Evolutionary conservation across 2,888 invertebrate genomes (phyloP), one percentile per base, ranked within the genome.

Genomic region (Hololepta plana): DNA sequence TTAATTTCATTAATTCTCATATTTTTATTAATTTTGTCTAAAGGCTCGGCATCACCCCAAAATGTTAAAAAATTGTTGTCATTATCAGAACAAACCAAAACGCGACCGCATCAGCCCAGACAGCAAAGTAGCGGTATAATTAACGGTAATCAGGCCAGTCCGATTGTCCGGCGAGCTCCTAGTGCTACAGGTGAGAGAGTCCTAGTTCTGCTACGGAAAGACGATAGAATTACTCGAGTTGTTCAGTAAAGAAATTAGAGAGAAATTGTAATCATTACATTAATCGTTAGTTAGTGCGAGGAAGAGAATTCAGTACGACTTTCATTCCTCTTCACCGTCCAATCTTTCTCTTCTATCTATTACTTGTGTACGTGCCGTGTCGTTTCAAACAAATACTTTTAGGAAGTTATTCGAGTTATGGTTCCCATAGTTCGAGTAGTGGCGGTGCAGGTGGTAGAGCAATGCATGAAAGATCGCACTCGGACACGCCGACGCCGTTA

Each of bases 31-130:
- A 9, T 12, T 23, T 23, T 4, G n/a, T 23, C 8, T 19, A 3
- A 44, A 64, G 79, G 91, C 37, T 79, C 93, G 20, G 91, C 91
- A 20, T 93, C 93, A 8, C 96, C 96, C 11, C 93, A 95, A 55
- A 90, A 95, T 5, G 90, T 96, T 10, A 72, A 91, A 43, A 98
- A 98, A 54, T 69, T 98, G 50, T 61, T 98, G 39, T 79, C 93
- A 4, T 62, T 98, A 15, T 81, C 87, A 7, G 85, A 87, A 48
- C 77, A 79, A 8, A 76, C 73, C 26, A 88, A 88, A 55, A 81
- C 87, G 6, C 66, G 85, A 27, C 87, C 82, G 4, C 82, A 85
- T 46, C 84, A 87, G 47, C 84, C 88, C 1, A 67, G 82, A 26
- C 70, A 72, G 42, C 17, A 17, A 17, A 6, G 7, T 17, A 47